Evolutionary conservation across 2,888 invertebrate genomes (phyloP).

Genomic region (Acholoe squamosa): DNA sequence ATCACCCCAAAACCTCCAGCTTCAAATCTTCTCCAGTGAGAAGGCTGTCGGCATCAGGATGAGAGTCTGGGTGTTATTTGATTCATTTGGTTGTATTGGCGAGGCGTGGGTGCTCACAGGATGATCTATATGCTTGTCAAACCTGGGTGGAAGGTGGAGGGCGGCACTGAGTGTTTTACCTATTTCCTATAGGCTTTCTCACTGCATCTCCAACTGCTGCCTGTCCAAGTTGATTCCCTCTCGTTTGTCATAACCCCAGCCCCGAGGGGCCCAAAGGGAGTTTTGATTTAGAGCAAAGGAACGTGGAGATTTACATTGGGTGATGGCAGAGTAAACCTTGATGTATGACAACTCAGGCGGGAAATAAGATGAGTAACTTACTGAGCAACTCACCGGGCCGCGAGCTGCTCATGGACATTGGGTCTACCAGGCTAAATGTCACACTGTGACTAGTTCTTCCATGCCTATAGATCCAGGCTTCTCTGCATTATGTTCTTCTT

Average conservation of each 20-base stretch:
- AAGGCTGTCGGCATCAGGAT: background rate
- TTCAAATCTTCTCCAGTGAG: background rate
- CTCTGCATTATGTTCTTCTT: too few relatives aligned
- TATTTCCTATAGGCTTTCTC: background rate
- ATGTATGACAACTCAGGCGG: background rate
- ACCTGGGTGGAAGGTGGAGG: background rate
- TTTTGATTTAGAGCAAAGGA: background rate
- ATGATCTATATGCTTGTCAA: background rate
- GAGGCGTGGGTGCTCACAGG: background rate
- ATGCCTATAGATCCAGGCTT: too few relatives aligned
- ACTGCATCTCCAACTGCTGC: too few relatives aligned
- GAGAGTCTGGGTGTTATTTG: background rate
- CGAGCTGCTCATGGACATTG: too few relatives aligned
- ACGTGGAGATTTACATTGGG: background rate
- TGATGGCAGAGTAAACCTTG: background rate
- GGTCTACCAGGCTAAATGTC: too few relatives aligned
- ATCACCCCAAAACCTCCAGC: background rate
- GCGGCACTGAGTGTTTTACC: background rate
- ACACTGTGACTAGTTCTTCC: too few relatives aligned
- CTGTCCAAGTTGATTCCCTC: background rate
- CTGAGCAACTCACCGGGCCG: too few relatives aligned
- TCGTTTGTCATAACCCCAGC: constrained; percentile 9
- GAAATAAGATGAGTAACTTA: background rate
- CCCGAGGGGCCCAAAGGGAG: background rate
- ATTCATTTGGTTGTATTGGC: constrained; percentile 9